These are phyloP conservation scores for Eudemis profundana DNA, from an alignment of 2,888 invertebrate species.

Conservation along the genomic window DNA sequence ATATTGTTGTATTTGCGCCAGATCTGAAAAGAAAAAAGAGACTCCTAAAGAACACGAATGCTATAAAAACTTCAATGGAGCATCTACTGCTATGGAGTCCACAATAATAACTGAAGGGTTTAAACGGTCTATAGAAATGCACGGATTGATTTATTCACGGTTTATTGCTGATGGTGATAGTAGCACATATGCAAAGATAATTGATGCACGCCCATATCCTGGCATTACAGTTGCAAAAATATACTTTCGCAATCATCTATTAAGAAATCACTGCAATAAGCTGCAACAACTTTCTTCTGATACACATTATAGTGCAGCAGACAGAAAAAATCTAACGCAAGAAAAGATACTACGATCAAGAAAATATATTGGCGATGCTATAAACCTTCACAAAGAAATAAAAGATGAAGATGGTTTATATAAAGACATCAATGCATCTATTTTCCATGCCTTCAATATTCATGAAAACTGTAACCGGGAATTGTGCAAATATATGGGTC, in stretches of 20 bases:
- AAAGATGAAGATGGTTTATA: slow-evolving; percentile 37
- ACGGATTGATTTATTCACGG: slow-evolving; percentile 47
- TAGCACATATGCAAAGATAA: slow-evolving; percentile 47
- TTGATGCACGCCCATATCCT: slow-evolving; percentile 44
- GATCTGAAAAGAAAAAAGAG: slow-evolving; percentile 46
- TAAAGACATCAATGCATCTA: slow-evolving; percentile 34
- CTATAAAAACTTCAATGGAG: slow-evolving; percentile 47
- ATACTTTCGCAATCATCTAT: slow-evolving; percentile 49
- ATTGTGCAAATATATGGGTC: slow-evolving; percentile 40
- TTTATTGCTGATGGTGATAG: slow-evolving; percentile 48
- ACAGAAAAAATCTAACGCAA: slow-evolving; percentile 28
- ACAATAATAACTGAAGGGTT: slow-evolving; percentile 48
- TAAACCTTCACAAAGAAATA: slow-evolving; percentile 24
- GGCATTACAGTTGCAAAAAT: slow-evolving; percentile 49
- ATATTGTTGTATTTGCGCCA: slow-evolving; percentile 47
- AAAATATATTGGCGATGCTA: slow-evolving; percentile 37
- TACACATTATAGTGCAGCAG: not conserved
- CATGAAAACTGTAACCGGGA: slow-evolving; percentile 39
- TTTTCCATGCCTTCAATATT: slow-evolving; percentile 34
- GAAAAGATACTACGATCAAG: slow-evolving; percentile 32
- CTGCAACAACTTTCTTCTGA: not conserved
- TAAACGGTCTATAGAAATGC: slow-evolving; percentile 20
- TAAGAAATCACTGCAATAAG: slow-evolving; percentile 2
- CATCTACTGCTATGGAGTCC: slow-evolving; percentile 48
- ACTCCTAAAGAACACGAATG: slow-evolving; percentile 43